Percentiles rank a stretch among this genome's conserved stretches.
These are phyloP conservation scores for Pseudolycoriella hygida DNA, from an alignment of 2,888 invertebrate genomes.

Conservation along the genomic window DNA sequence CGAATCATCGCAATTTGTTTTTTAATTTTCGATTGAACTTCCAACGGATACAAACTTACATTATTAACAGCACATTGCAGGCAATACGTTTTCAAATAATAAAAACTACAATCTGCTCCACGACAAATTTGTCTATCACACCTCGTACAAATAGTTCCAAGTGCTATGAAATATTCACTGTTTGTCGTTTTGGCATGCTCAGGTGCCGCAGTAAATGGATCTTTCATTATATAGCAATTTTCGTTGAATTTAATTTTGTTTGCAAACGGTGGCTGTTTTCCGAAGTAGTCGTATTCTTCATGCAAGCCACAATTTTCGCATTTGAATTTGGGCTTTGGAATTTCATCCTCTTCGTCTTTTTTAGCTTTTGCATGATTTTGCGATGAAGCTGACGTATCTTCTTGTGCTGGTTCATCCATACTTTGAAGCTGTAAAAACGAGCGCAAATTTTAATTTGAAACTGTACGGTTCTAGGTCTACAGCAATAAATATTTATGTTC, in stretches of 20 bases:
- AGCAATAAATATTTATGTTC: no score
- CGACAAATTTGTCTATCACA: constrained; percentile 58
- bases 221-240: constrained; percentile 63
- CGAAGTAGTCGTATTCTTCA: constrained; percentile 61
- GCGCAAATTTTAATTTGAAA: no score
- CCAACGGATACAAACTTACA: background rate
- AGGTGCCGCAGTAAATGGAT: constrained; percentile 58
- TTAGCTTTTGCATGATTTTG: no score
- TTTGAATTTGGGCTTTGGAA: constrained; percentile 25
- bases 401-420: no score
- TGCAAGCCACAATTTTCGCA: constrained; percentile 47
- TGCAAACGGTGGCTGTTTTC: constrained; percentile 54
- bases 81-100: constrained; percentile 59
- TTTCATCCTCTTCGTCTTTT: constrained; percentile 13
- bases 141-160: constrained; percentile 56
- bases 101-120: constrained; percentile 57
- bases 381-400: background rate
- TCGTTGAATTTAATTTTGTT: constrained; percentile 48
- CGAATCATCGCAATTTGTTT: background rate
- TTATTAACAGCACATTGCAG: constrained; percentile 39
- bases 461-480: no score
- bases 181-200: constrained; percentile 29
- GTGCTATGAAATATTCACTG: constrained; percentile 49
- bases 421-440: no score
- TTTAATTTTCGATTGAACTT: background rate